phyloP scores from a whole-genome alignment of 1,140 invertebrate species.

The Lepidurus arcticus region DNA sequence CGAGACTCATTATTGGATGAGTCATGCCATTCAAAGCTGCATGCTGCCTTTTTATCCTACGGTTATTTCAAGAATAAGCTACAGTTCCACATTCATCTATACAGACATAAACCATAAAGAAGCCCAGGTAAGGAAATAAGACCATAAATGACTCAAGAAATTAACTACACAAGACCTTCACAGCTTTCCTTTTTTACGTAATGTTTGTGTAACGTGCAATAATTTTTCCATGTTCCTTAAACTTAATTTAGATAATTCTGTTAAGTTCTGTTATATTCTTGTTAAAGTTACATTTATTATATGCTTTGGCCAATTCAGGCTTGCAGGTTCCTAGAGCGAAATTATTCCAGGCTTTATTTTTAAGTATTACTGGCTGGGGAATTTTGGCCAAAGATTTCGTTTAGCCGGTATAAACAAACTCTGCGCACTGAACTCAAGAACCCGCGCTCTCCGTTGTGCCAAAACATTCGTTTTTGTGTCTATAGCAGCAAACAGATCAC shows the following conservation, averaged over 20 bases:
- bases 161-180: not conserved
- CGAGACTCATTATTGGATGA: not conserved
- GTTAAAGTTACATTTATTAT: too few species aligned
- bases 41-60: not conserved
- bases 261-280: too few species aligned
- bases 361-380: too few species aligned
- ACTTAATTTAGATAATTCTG: too few species aligned
- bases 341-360: too few species aligned
- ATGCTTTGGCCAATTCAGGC: too few species aligned
- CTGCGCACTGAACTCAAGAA: too few species aligned
- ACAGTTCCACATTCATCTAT: not conserved
- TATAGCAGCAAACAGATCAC: not conserved
- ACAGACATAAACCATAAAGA: not conserved
- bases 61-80: not conserved
- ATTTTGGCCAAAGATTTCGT: too few species aligned
- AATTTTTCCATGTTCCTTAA: too few species aligned
- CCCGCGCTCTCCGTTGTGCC: not conserved
- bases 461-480: not conserved
- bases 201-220: too few species aligned
- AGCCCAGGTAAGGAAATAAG: not conserved
- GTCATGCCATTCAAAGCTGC: not conserved
- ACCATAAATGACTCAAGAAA: not conserved
- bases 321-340: too few species aligned
- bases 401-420: too few species aligned
- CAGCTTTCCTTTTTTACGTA: not conserved